A percentile compares a stretch with the other conserved stretches of the same genome.
phyloP scores from a whole-genome alignment of 2,113 vertebrate genomes.

The Bufo bufo region DNA sequence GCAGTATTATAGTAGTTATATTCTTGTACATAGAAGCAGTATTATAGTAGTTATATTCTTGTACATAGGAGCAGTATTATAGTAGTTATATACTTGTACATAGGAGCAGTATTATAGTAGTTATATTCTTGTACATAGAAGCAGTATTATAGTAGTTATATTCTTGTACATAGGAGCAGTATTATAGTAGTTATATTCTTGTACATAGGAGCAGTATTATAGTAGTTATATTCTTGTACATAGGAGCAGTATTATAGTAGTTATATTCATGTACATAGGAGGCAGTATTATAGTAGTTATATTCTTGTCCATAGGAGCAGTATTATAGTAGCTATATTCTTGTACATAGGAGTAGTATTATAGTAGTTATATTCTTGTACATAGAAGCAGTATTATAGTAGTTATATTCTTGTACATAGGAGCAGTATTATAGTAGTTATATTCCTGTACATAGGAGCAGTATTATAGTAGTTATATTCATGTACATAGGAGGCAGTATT shows the following conservation, averaged over 20 bases:
- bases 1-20: too few species aligned
- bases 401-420: neutral
- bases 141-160: neutral
- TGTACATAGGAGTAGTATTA: too few species aligned
- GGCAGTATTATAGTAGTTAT: too few species aligned
- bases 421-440: constrained; percentile 8
- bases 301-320: neutral
- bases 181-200: too few species aligned
- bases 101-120: neutral
- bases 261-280: too few species aligned
- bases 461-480: neutral
- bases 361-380: neutral
- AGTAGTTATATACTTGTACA: constrained; percentile 1
- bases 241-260: neutral
- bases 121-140: neutral
- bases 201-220: too few species aligned
- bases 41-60: neutral
- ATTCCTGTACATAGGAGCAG: neutral
- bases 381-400: neutral
- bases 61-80: neutral
- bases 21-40: neutral
- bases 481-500: neutral
- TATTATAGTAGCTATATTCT: too few species aligned
- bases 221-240: neutral
- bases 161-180: neutral